Evolutionary conservation across 1,140 invertebrate genomes (phyloP).

Genomic region (Saccostrea glomerata): DNA sequence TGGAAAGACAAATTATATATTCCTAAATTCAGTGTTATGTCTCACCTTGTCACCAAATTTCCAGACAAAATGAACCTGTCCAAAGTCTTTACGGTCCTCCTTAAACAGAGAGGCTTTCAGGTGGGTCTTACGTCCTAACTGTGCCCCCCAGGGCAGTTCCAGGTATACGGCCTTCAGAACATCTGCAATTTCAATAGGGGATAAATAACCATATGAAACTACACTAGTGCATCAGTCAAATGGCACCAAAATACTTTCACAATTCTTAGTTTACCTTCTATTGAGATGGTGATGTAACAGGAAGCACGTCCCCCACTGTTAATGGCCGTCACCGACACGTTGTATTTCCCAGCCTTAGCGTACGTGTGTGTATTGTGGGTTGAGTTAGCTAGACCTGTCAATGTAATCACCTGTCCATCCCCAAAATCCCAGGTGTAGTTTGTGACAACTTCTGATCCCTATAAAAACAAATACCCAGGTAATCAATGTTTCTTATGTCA

Average conservation of each 20-base stretch:
- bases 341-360: slow-evolving; percentile 54
- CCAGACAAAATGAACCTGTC: slow-evolving; percentile 62
- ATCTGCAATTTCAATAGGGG: slow-evolving; percentile 11
- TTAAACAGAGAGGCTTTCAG: slow-evolving; percentile 47
- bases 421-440: slow-evolving; percentile 61
- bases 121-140: slow-evolving; percentile 42
- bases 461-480: not conserved
- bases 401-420: slow-evolving; percentile 33
- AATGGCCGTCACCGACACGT: slow-evolving; percentile 53
- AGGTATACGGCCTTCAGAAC: slow-evolving; percentile 40
- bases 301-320: slow-evolving; percentile 55
- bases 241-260: not conserved
- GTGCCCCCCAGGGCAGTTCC: slow-evolving; percentile 50
- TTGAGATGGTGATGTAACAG: slow-evolving; percentile 39
- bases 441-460: slow-evolving; percentile 60
- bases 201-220: not conserved
- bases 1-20: no score
- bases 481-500: not conserved
- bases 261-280: slow-evolving; percentile 53
- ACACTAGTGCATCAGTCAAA: not conserved
- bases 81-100: slow-evolving; percentile 44
- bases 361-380: slow-evolving; percentile 49
- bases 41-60: slow-evolving; percentile 58
- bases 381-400: slow-evolving; percentile 46
- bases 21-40: no score